A percentile compares a stretch with the other conserved stretches of the same genome.
phyloP scores from a whole-genome alignment of 2,888 invertebrate genomes.

The Crossocerus cetratus region DNA sequence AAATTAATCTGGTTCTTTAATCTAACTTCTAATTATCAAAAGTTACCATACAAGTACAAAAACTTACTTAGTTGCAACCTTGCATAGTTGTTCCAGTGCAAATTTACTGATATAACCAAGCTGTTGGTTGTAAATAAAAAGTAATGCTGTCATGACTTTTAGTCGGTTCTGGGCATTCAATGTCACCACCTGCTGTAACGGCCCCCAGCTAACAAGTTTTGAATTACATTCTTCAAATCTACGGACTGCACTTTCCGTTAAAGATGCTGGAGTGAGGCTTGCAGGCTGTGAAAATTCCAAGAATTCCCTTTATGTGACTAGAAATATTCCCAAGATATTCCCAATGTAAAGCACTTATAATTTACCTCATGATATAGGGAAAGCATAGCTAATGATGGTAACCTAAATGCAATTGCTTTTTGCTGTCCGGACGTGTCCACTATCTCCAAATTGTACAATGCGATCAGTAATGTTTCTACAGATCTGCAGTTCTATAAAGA shows the following conservation, averaged over 20 bases:
- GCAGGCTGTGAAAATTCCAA: conserved; percentile 79
- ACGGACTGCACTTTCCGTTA: conserved; percentile 90
- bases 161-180: conserved; percentile 95
- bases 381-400: conserved; percentile 93
- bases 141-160: conserved; percentile 91
- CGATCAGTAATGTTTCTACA: conserved; percentile 80
- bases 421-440: conserved; percentile 92
- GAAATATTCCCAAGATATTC: neutral
- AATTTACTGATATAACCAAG: conserved; percentile 88
- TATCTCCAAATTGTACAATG: conserved; percentile 92
- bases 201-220: conserved; percentile 93
- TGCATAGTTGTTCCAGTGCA: conserved; percentile 88
- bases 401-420: conserved; percentile 89
- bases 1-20: conserved; percentile 15
- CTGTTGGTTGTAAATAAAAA: conserved; percentile 93
- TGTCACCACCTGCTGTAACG: conserved; percentile 91
- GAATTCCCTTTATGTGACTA: conserved; percentile 2
- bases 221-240: conserved; percentile 94
- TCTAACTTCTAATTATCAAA: neutral
- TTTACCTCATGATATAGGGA: conserved; percentile 94
- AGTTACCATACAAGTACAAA: conserved; percentile 4
- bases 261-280: conserved; percentile 86
- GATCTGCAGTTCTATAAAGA: conserved; percentile 77
- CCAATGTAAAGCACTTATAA: neutral
- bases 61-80: conserved; percentile 86